These are phyloP conservation scores for Paracyclopina nana DNA, from an alignment of 1,140 invertebrate species.

Conservation along the genomic window DNA sequence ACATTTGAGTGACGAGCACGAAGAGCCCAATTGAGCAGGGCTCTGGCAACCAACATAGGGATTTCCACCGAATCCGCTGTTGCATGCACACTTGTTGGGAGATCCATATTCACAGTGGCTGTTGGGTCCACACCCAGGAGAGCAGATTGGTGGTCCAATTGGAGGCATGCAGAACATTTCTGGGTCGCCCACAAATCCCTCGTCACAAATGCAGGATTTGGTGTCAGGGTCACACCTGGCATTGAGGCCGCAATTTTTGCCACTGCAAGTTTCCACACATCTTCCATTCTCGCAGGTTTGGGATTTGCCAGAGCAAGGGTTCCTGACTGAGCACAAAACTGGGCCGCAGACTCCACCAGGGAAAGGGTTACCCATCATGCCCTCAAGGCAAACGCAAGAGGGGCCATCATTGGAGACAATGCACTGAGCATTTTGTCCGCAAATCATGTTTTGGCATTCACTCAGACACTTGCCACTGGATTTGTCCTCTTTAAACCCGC, in stretches of 20 bases:
- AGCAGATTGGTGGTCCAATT: conserved; percentile 48
- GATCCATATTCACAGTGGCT: conserved; percentile 65
- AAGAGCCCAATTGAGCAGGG: conserved; percentile 38
- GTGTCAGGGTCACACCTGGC: conserved; percentile 53
- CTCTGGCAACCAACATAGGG: conserved; percentile 65
- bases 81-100: conserved; percentile 53
- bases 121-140: conserved; percentile 53
- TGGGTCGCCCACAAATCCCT: conserved; percentile 68
- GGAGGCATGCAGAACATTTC: conserved; percentile 72
- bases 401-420: conserved; percentile 58
- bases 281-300: conserved; percentile 59
- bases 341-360: conserved; percentile 57
- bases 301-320: conserved; percentile 47
- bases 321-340: conserved; percentile 50
- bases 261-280: conserved; percentile 51
- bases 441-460: conserved; percentile 50
- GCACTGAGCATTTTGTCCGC: conserved; percentile 59
- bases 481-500: conserved; percentile 38
- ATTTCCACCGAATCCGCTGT: conserved; percentile 60
- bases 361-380: conserved; percentile 69
- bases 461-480: conserved; percentile 20
- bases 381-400: conserved; percentile 64
- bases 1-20: conserved; percentile 50
- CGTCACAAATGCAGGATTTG: conserved; percentile 64
- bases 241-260: conserved; percentile 50